A percentile compares a stretch with the other conserved stretches of the same genome.
phyloP scores from a whole-genome alignment of 2,797 vertebrate genomes.

The Tangara arthus region DNA sequence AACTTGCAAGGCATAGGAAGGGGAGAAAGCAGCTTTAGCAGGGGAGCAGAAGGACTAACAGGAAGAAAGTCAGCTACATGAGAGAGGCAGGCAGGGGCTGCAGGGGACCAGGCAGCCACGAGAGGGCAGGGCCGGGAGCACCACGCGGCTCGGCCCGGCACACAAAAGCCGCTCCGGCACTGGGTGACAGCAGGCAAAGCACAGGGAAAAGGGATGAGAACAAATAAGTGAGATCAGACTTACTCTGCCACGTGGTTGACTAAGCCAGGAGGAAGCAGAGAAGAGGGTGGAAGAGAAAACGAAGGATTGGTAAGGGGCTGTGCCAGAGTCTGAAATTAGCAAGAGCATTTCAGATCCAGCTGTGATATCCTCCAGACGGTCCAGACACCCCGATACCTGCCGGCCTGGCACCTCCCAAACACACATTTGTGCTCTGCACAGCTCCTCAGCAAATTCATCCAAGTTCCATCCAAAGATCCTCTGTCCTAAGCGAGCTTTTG shows the following conservation, averaged over 20 bases:
- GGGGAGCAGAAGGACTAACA: background rate
- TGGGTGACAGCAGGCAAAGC: background rate
- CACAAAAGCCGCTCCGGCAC: background rate
- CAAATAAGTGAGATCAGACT: slow-evolving; percentile 29
- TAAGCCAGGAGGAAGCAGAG: slow-evolving; percentile 29
- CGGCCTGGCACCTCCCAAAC: background rate
- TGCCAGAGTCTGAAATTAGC: background rate
- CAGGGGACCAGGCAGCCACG: background rate
- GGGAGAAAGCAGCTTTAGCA: background rate
- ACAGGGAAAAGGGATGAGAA: background rate
- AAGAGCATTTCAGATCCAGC: background rate
- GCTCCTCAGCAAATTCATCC: background rate
- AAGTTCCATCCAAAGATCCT: background rate
- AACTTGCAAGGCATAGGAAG: background rate
- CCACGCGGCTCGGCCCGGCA: background rate
- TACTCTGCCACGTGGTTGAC: background rate
- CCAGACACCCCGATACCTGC: background rate
- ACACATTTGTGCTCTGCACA: background rate
- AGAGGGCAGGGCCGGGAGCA: slow-evolving; percentile 35
- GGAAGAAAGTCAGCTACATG: background rate
- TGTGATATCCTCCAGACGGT: background rate
- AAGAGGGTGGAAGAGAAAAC: slow-evolving; percentile 6
- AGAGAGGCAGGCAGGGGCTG: background rate
- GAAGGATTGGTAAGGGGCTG: background rate
- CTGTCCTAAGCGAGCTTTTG: background rate